phyloP scores from a whole-genome alignment of 2,113 vertebrate species.

The Corvus moneduloides region DNA sequence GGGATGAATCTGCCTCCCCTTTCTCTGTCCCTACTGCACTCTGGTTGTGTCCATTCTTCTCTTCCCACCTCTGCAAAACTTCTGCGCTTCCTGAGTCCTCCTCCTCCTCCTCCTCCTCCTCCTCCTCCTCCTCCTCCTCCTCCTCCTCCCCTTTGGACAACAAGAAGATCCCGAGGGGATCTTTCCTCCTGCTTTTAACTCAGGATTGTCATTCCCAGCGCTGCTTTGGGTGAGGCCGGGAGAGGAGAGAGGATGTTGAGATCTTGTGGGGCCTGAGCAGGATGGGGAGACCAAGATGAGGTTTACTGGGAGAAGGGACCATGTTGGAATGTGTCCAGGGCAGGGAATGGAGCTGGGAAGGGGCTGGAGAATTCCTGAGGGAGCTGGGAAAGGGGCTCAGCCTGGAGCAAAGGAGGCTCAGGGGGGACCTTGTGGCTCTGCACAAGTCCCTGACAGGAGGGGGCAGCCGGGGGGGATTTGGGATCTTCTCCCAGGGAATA shows the following conservation, averaged over 20 bases:
- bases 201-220: not conserved
- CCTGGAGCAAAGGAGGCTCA: not conserved
- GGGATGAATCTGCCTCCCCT: not conserved
- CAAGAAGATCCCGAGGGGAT: rapidly evolving
- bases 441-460: not conserved
- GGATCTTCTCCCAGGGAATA: not conserved
- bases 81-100: not conserved
- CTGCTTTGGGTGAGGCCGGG: not conserved
- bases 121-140: not conserved
- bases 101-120: too few relatives aligned
- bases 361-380: not conserved
- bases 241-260: rapidly evolving
- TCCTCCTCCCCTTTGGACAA: not conserved
- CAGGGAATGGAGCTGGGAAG: not conserved
- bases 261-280: not conserved
- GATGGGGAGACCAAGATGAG: not conserved
- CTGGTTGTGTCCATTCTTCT: not conserved
- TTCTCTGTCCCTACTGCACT: rapidly evolving
- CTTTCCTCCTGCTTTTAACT: not conserved
- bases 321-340: not conserved
- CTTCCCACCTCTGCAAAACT: not conserved
- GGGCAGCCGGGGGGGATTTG: rapidly evolving
- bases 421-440: not conserved
- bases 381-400: not conserved
- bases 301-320: not conserved